Percentiles rank a stretch among this genome's conserved stretches.
These are phyloP conservation scores for Aphelinus certus DNA, from an alignment of 1,140 invertebrate genomes.

Conservation along the genomic window DNA sequence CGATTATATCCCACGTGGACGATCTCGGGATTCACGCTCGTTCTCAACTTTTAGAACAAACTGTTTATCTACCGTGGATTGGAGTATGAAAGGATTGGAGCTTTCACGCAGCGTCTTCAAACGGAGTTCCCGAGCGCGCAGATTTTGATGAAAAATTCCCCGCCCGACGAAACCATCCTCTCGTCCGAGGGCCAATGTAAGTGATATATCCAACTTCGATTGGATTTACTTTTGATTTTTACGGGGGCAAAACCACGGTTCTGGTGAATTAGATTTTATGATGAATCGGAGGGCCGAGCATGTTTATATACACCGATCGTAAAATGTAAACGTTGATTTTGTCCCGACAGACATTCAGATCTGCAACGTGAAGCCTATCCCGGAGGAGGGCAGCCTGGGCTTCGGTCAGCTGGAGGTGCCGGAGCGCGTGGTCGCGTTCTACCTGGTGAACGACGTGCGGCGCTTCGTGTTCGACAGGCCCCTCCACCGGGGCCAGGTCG, in stretches of 20 bases:
- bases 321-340: not conserved
- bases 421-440: constrained; percentile 88
- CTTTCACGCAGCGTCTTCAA: constrained; percentile 93
- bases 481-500: constrained; percentile 85
- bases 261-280: no score
- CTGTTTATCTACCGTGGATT: constrained; percentile 96
- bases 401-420: constrained; percentile 76
- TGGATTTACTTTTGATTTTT: not conserved
- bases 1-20: no score
- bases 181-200: constrained; percentile 87
- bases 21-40: not conserved
- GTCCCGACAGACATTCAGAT: constrained; percentile 83
- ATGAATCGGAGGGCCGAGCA: no score
- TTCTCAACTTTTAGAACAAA: constrained; percentile 80
- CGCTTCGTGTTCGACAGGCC: constrained; percentile 92
- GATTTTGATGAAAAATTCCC: constrained; percentile 89
- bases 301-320: no score
- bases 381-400: constrained; percentile 71
- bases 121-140: constrained; percentile 92
- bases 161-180: constrained; percentile 86
- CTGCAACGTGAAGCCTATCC: constrained; percentile 91
- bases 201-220: constrained; percentile 42
- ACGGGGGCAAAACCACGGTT: no score
- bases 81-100: constrained; percentile 93
- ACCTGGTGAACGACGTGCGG: constrained; percentile 90